phyloP scores from a whole-genome alignment of 1,140 invertebrate genomes.

The Nylanderia fulva region DNA sequence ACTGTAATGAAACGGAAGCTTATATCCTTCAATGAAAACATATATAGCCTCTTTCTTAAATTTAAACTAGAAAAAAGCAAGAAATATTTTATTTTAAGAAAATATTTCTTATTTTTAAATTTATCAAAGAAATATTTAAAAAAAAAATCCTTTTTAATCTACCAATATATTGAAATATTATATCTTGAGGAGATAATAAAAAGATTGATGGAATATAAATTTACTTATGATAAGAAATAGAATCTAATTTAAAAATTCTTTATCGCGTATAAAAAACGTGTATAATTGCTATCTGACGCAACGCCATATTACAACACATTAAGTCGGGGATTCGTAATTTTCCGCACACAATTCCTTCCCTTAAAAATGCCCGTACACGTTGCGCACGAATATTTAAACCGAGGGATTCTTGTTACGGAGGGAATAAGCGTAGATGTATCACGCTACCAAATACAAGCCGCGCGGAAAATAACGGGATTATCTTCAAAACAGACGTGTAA shows the following conservation, averaged over 20 bases:
- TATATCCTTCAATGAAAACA: constrained; percentile 41
- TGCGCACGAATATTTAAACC: neutral
- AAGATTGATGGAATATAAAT: neutral
- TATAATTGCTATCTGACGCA: neutral
- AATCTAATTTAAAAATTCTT: no score
- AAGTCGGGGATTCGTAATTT: constrained; percentile 13
- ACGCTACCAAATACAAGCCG: neutral
- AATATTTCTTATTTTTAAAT: no score
- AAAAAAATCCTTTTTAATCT: neutral
- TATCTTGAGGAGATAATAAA: neutral
- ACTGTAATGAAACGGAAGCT: neutral
- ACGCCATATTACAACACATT: neutral
- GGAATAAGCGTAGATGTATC: neutral
- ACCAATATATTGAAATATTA: neutral
- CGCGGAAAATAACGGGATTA: constrained; percentile 41
- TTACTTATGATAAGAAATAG: no score
- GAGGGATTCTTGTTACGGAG: neutral
- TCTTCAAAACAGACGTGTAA: constrained; percentile 45
- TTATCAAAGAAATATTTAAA: no score
- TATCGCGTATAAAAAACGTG: neutral
- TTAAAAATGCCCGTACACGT: constrained; percentile 14
- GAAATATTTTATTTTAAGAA: neutral
- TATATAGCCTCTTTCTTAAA: no score
- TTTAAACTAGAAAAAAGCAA: neutral
- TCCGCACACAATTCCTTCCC: constrained; percentile 19